Base-by-base conservation (phyloP, 2,888 invertebrate species). In the Candidula unifasciata region DNA sequence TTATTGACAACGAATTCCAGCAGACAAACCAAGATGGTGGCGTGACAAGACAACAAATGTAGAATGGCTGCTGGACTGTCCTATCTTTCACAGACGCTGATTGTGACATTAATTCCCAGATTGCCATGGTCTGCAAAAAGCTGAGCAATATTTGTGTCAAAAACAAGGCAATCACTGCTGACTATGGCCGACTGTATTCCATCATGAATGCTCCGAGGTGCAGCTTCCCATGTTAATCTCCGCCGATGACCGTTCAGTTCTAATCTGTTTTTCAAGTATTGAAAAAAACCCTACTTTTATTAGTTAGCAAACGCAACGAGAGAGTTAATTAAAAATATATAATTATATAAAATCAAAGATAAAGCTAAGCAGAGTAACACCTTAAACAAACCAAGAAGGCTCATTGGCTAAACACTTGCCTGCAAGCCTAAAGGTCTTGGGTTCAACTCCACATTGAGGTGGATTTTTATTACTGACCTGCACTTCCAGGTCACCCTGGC, bases 91-190 rank as follows among this genome's bases (percentile, higher is more conserved):
- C 92, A 92, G 90, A 91, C 91, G 54, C 92, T 93, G 85, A 99
- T 99, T 94, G 99, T 99, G 92, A 99, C 99, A 95, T 99, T 99
- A 92, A 99, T 99, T 91, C 99, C 99, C 89, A 99, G 95, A 95
- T 99, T 99, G 76, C 99, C 99, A 94, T 98, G 99, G 94, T 99
- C 99, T 82, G 99, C 98, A 95, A 99, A 99, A 86, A 99, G 95
- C 94, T 99, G 98, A 88, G 99, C 99, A 93, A 98, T 97, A 89
- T 97, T 97, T 82, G 98, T 98, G 94, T 99, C 99, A 94, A 99
- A 99, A 87, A 99, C 98, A 87, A 99, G 96, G 94, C 99, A 99
- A 95, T 99, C 99, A 37, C 98, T 98, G 93, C 97, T 98, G 94
- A 97, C 96, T 91, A 99, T 99, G 77, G 99, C 99, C 33, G 97